Percentiles rank a stretch among this genome's conserved stretches.
phyloP scores from a whole-genome alignment of 2,113 vertebrate species.

The Apeltes quadracus region DNA sequence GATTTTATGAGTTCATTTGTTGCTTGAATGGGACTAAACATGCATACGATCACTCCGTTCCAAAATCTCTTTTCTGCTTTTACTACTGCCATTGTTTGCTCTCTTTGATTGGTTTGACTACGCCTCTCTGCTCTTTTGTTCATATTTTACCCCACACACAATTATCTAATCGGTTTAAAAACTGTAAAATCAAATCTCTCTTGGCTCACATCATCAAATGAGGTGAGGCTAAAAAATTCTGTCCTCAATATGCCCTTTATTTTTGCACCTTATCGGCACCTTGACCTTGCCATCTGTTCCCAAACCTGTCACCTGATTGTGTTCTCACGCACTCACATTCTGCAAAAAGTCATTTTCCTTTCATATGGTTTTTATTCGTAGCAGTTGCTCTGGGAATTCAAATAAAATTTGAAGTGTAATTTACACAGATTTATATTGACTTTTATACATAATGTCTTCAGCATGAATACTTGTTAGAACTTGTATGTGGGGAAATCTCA shows the following conservation, averaged over 20 bases:
- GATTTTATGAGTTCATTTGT: not conserved
- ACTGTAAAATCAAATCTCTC: not conserved
- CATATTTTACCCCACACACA: not conserved
- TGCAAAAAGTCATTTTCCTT: constrained; percentile 7
- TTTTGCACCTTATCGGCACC: not conserved
- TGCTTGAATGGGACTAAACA: not conserved
- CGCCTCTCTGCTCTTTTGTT: not conserved
- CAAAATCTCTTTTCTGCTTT: constrained; percentile 6
- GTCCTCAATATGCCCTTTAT: not conserved
- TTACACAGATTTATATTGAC: not conserved
- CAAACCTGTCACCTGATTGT: constrained; percentile 7
- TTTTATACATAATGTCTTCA: not conserved
- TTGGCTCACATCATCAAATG: constrained; percentile 12
- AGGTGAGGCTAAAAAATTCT: constrained; percentile 1
- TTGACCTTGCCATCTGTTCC: not conserved
- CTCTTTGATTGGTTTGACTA: constrained; percentile 20
- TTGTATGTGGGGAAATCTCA: constrained; percentile 48
- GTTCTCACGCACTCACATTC: constrained; percentile 1
- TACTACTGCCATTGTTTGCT: not conserved
- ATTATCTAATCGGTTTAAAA: constrained; percentile 19
- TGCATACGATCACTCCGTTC: not conserved
- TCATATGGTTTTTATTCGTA: constrained; percentile 15
- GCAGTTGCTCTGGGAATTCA: not conserved
- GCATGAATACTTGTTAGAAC: not conserved
- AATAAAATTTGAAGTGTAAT: constrained; percentile 9